Conservation (phyloP, 2,113 vertebrate genomes). For the Thunnus maccoyii region DNA sequence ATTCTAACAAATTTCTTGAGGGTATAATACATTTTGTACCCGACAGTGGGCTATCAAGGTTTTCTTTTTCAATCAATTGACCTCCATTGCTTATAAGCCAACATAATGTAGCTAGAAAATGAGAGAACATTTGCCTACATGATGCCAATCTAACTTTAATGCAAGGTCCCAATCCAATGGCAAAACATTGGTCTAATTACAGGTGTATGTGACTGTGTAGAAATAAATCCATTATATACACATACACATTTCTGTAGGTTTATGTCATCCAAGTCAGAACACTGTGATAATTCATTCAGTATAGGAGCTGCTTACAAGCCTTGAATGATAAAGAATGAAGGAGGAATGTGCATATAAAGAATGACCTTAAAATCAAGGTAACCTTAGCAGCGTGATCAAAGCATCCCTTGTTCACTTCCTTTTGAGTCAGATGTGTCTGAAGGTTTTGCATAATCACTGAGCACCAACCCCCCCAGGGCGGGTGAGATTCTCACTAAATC, state of each 20-base stretch:
- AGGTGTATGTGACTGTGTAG: background rate
- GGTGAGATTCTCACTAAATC: conserved; percentile 56
- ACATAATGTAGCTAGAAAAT: too few species aligned
- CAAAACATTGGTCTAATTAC: background rate
- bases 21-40: background rate
- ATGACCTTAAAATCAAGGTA: conserved; percentile 66
- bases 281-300: conserved; percentile 25
- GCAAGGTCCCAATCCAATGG: background rate
- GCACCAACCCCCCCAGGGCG: conserved; percentile 20
- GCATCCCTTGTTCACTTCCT: conserved; percentile 45
- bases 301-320: conserved; percentile 16
- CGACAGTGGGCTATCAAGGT: background rate
- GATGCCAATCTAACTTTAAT: background rate
- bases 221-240: conserved; percentile 9
- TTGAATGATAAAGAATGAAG: conserved; percentile 49
- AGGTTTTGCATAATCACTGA: conserved; percentile 72
- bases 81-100: too few species aligned
- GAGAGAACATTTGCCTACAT: too few species aligned
- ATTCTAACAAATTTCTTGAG: too few species aligned
- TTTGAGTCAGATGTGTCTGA: conserved; percentile 35
- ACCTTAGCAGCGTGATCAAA: conserved; percentile 62
- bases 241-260: conserved; percentile 17
- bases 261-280: background rate
- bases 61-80: too few species aligned
- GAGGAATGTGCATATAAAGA: conserved; percentile 24